These are phyloP conservation scores for Galeopsomyia nigrocyanea DNA, from an alignment of 2,888 invertebrate genomes.

Conservation along the genomic window DNA sequence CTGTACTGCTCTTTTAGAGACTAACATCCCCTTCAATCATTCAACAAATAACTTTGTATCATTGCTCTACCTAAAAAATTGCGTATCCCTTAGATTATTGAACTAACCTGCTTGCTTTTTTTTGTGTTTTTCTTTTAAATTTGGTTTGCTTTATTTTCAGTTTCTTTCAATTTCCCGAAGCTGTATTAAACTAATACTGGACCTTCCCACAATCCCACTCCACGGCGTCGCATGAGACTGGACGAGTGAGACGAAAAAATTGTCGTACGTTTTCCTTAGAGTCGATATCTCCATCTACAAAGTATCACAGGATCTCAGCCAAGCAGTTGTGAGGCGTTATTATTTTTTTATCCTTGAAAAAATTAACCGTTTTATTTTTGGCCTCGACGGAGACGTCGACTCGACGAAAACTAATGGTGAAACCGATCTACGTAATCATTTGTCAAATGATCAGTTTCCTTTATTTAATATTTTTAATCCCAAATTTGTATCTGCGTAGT, in stretches of 20 bases:
- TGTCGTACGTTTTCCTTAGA: constrained; percentile 29
- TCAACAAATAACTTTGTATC: constrained; percentile 4
- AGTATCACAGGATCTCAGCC: constrained; percentile 21
- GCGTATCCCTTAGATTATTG: constrained; percentile 6
- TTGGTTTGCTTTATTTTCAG: constrained; percentile 45
- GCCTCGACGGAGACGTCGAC: constrained; percentile 6
- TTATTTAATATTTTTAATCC: too few relatives aligned
- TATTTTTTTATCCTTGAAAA: background rate
- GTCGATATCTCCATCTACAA: constrained; percentile 15
- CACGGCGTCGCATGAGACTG: constrained; percentile 24
- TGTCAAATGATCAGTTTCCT: too few relatives aligned
- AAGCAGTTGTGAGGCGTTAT: constrained; percentile 18
- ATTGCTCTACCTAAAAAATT: constrained; percentile 26
- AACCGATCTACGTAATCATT: too few relatives aligned
- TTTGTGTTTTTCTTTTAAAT: constrained; percentile 30
- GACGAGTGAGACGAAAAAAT: constrained; percentile 21
- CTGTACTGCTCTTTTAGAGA: background rate
- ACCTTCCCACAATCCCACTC: constrained; percentile 30
- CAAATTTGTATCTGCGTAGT: too few relatives aligned
- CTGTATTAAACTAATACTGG: constrained; percentile 39
- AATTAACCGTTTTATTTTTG: constrained; percentile 2
- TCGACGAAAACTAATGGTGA: background rate
- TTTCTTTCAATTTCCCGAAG: constrained; percentile 42
- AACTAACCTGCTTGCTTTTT: constrained; percentile 2
- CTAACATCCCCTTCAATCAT: constrained; percentile 8